Evolutionary conservation across 2,797 vertebrate species (phyloP).

Genomic region (Gorsachius magnificus): DNA sequence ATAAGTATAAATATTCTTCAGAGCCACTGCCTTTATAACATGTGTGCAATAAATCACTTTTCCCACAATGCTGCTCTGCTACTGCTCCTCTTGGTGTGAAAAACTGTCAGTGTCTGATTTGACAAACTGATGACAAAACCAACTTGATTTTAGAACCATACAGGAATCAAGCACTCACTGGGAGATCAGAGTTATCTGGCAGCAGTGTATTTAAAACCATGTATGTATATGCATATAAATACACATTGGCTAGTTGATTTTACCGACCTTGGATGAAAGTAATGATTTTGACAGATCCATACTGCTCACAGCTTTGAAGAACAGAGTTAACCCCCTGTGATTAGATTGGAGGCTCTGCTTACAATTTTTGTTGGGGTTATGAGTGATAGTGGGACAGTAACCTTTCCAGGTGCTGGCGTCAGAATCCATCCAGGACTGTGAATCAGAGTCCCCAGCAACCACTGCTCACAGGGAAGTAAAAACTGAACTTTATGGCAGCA

Average conservation of each 20-base stretch:
- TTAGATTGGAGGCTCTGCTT: background rate
- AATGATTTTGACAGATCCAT: background rate
- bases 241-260: background rate
- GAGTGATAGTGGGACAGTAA: background rate
- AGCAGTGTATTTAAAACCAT: background rate
- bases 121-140: constrained; percentile 29
- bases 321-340: background rate
- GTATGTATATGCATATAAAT: background rate
- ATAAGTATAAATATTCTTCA: constrained; percentile 7
- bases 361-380: background rate
- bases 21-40: background rate
- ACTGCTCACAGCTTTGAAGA: background rate
- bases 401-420: background rate
- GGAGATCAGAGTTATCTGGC: background rate
- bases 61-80: background rate
- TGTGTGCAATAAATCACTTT: constrained; percentile 7
- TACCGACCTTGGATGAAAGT: background rate
- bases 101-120: background rate
- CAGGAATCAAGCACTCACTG: background rate
- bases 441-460: background rate
- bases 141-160: background rate
- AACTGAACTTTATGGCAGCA: background rate
- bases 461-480: background rate
- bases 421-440: background rate
- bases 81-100: background rate